Conservation (phyloP, 2,797 vertebrate genomes). For the Liasis olivaceus region DNA sequence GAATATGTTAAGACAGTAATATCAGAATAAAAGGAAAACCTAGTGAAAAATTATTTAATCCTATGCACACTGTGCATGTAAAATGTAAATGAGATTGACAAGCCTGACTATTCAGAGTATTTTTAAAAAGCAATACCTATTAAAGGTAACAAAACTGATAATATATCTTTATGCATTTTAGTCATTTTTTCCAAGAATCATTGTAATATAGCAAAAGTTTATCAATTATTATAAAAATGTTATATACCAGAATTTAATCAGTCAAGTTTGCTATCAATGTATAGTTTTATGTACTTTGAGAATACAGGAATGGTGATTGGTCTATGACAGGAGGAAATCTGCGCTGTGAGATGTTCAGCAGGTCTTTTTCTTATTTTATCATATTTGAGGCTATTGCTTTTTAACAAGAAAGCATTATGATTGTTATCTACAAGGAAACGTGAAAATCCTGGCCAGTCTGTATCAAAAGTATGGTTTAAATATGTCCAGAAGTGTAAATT, state of each 20-base stretch:
- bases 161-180: background rate
- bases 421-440: background rate
- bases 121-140: background rate
- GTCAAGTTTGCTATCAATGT: background rate
- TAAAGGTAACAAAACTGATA: background rate
- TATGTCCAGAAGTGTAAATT: background rate
- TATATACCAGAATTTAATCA: background rate
- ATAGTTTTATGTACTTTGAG: slow-evolving; percentile 21
- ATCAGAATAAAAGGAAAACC: background rate
- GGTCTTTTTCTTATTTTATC: background rate
- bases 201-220: background rate
- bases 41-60: background rate
- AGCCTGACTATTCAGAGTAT: background rate
- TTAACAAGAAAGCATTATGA: background rate
- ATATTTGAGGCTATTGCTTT: background rate
- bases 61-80: background rate
- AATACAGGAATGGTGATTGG: background rate
- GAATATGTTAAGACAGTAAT: slow-evolving; percentile 16
- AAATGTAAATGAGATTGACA: background rate
- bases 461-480: background rate
- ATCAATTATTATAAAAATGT: background rate
- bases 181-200: background rate
- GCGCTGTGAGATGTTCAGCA: background rate
- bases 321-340: background rate
- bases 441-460: background rate